A percentile compares a stretch with the other conserved stretches of the same genome.
These are phyloP conservation scores for Stigmatopora nigra DNA, from an alignment of 2,113 vertebrate species.

Conservation along the genomic window DNA sequence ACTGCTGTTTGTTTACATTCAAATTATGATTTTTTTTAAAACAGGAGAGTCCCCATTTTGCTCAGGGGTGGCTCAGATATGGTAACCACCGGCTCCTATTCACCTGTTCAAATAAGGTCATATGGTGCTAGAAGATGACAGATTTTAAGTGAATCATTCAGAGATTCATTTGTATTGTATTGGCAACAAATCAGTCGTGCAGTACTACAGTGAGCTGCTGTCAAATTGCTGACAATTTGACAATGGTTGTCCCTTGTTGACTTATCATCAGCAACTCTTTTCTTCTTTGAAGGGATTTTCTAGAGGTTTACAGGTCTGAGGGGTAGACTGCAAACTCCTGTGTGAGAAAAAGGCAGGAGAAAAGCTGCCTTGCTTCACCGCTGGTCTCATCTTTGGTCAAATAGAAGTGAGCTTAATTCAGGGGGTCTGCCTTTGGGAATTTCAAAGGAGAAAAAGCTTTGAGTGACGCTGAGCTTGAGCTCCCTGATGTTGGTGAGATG, in stretches of 20 bases:
- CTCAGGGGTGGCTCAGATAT: neutral
- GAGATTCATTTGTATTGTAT: neutral
- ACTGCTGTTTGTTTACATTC: neutral
- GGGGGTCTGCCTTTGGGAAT: slow-evolving; percentile 61
- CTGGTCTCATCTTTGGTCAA: slow-evolving; percentile 66
- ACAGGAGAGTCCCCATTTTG: too few species aligned
- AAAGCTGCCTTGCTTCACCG: slow-evolving; percentile 54
- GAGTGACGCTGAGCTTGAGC: slow-evolving; percentile 59
- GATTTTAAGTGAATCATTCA: neutral
- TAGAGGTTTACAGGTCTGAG: slow-evolving; percentile 67
- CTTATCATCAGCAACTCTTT: slow-evolving; percentile 4
- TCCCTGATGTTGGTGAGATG: slow-evolving; percentile 65
- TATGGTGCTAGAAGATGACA: neutral
- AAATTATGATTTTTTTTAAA: neutral
- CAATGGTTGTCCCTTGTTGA: slow-evolving; percentile 5
- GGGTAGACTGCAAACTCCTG: slow-evolving; percentile 59
- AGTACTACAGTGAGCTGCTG: neutral
- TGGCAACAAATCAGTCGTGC: neutral
- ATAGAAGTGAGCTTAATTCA: slow-evolving; percentile 72
- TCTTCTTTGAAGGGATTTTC: slow-evolving; percentile 49
- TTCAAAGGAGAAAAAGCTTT: slow-evolving; percentile 65
- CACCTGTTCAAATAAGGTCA: neutral
- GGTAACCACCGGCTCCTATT: neutral
- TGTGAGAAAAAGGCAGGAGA: slow-evolving; percentile 46
- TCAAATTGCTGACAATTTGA: neutral